Evolutionary conservation across 2,797 vertebrate species (phyloP).

Genomic region (Zalophus californianus): DNA sequence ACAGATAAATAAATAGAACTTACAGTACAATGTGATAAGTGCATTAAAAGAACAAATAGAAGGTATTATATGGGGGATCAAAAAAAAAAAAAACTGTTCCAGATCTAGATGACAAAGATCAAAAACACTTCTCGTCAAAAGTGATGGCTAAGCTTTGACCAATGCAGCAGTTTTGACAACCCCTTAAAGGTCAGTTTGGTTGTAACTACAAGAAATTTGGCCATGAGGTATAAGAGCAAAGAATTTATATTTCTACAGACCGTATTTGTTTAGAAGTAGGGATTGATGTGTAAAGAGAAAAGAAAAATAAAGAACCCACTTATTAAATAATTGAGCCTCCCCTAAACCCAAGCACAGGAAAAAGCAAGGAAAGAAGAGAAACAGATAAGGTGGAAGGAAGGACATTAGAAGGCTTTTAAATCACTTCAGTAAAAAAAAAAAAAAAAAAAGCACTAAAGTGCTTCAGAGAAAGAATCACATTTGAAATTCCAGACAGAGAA

Average conservation of each 20-base stretch:
- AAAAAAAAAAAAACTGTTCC: background rate
- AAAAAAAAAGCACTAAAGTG: conserved; percentile 7
- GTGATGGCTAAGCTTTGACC: background rate
- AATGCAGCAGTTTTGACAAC: background rate
- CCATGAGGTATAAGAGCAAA: background rate
- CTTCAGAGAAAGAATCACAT: conserved; percentile 15
- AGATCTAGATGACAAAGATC: background rate
- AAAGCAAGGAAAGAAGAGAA: conserved; percentile 8
- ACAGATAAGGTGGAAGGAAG: background rate
- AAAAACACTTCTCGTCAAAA: background rate
- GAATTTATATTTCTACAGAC: background rate
- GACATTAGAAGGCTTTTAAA: conserved; percentile 1
- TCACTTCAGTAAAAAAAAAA: background rate
- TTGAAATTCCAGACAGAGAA: conserved; percentile 36
- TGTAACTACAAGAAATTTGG: background rate
- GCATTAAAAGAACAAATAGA: background rate
- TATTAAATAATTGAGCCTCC: background rate
- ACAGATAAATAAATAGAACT: background rate
- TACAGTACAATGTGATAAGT: background rate
- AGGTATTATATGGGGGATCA: background rate
- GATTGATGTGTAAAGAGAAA: background rate
- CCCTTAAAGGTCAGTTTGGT: accelerated
- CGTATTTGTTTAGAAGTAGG: background rate
- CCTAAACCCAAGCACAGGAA: background rate
- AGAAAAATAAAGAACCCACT: background rate